Evolutionary conservation across 1,140 invertebrate genomes (phyloP).

Genomic region (Babylonia areolata): DNA sequence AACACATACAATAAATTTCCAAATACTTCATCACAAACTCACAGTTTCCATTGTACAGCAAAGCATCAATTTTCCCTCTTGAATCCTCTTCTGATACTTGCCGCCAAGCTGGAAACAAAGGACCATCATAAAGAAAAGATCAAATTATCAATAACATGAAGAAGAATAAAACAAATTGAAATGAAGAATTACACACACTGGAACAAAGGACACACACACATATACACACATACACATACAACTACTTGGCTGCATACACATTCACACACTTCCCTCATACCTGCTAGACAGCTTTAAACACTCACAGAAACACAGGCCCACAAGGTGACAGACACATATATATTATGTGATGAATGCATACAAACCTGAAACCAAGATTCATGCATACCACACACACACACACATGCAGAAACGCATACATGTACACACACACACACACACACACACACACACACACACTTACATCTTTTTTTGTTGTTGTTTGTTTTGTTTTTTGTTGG

Average conservation of each 20-base stretch:
- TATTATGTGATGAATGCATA: background rate
- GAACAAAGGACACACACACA: background rate
- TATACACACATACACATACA: background rate
- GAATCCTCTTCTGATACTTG: constrained; percentile 63
- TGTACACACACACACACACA: background rate
- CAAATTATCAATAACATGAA: background rate
- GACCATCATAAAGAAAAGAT: background rate
- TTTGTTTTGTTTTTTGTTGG: too few species aligned
- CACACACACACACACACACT: background rate
- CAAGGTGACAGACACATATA: background rate
- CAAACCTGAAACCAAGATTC: background rate
- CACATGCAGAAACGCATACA: too few species aligned
- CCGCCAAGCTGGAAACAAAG: constrained; percentile 50
- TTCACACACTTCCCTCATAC: too few species aligned
- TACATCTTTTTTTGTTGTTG: too few species aligned
- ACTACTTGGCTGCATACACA: too few species aligned
- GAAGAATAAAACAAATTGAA: too few species aligned
- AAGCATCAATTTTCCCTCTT: constrained; percentile 59
- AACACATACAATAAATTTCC: background rate
- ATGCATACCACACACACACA: background rate
- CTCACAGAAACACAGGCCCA: background rate
- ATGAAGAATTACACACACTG: too few species aligned
- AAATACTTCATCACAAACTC: constrained; percentile 42
- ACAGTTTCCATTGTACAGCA: constrained; percentile 60
- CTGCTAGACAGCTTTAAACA: too few species aligned